Percentiles rank a stretch among this genome's conserved stretches.
phyloP scores from a whole-genome alignment of 2,888 invertebrate species.

The Phlogophora meticulosa region DNA sequence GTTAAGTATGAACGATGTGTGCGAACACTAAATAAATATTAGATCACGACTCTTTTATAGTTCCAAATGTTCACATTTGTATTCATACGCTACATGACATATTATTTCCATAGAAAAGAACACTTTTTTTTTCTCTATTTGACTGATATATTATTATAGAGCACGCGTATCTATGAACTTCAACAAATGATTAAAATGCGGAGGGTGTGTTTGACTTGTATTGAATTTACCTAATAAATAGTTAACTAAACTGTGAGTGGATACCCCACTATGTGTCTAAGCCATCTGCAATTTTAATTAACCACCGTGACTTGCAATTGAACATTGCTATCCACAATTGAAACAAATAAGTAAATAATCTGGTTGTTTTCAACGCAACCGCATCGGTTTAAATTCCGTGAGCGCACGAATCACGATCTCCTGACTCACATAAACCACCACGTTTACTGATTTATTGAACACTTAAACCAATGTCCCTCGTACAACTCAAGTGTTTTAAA shows the following conservation, averaged over 20 bases:
- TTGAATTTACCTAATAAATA: constrained; percentile 1
- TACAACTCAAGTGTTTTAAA: constrained; percentile 78
- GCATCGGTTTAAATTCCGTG: constrained; percentile 60
- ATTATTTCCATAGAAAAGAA: constrained; percentile 28
- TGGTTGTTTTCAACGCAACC: constrained; percentile 64
- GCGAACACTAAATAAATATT: constrained; percentile 46
- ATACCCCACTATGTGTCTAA: not conserved
- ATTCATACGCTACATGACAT: constrained; percentile 42
- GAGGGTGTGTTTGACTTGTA: not conserved
- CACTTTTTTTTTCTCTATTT: constrained; percentile 23
- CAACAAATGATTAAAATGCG: constrained; percentile 3
- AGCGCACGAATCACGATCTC: constrained; percentile 66
- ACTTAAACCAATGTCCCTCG: constrained; percentile 79
- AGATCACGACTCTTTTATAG: constrained; percentile 24
- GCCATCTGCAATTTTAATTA: constrained; percentile 31
- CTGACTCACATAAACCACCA: constrained; percentile 67
- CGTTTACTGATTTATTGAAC: constrained; percentile 79
- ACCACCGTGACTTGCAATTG: constrained; percentile 10
- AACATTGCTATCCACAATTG: constrained; percentile 13
- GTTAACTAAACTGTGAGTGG: not conserved
- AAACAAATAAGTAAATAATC: constrained; percentile 61
- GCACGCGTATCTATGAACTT: not conserved
- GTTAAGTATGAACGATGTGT: constrained; percentile 30
- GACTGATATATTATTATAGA: not conserved
- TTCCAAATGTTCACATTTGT: constrained; percentile 47